Evolutionary conservation across 2,113 vertebrate species (phyloP).

Genomic region (Semnopithecus entellus): DNA sequence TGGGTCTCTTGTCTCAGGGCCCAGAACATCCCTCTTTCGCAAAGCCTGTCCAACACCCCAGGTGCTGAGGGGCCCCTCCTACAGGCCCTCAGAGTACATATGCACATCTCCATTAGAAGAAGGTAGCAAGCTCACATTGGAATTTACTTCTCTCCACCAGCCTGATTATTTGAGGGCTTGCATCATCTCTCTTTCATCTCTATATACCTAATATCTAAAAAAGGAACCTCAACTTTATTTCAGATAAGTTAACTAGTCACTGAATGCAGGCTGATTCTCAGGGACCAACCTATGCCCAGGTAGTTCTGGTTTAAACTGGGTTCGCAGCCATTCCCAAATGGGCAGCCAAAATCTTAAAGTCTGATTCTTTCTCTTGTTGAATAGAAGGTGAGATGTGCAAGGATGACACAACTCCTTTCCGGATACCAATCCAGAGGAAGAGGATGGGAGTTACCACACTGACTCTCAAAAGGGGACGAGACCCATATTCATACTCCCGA

Average conservation of each 20-base stretch:
- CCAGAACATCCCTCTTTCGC: neutral
- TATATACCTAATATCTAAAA: slow-evolving; percentile 10
- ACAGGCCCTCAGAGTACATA: neutral
- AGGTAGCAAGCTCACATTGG: neutral
- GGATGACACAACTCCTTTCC: slow-evolving; percentile 1
- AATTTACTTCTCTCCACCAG: neutral
- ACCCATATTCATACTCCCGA: slow-evolving; percentile 19
- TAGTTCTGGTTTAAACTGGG: slow-evolving; percentile 47
- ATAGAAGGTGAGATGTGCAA: neutral
- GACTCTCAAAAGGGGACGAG: slow-evolving; percentile 9
- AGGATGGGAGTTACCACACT: neutral
- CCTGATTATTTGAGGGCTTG: neutral
- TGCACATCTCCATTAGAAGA: neutral
- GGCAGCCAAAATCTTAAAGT: slow-evolving; percentile 6
- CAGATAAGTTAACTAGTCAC: neutral
- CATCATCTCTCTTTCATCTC: slow-evolving; percentile 1
- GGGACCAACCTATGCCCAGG: neutral
- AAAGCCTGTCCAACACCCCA: neutral
- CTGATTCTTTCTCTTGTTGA: neutral
- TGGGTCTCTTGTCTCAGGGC: neutral
- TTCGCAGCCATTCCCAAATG: slow-evolving; percentile 14
- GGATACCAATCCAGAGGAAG: slow-evolving; percentile 35
- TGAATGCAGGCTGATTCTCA: slow-evolving; percentile 27
- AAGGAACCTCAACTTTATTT: slow-evolving; percentile 48
- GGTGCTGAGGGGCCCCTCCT: neutral